Conservation (phyloP, 2,113 vertebrate genomes). For the Vireo altiloquus region DNA sequence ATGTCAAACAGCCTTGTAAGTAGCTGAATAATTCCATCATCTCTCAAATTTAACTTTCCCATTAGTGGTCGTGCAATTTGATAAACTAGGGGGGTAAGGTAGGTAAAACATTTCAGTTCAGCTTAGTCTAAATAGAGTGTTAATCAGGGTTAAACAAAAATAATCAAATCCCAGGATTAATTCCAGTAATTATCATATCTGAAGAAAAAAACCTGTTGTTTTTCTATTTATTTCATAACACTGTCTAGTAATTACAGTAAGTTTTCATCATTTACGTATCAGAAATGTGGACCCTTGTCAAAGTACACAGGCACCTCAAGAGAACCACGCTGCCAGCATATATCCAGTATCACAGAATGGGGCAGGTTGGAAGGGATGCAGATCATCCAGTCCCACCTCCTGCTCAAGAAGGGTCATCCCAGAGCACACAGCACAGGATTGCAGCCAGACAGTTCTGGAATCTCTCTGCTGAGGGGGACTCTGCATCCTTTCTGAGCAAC, state of each 20-base stretch:
- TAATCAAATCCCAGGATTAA: neutral
- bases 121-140: neutral
- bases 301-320: neutral
- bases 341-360: neutral
- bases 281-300: neutral
- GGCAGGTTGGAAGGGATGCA: neutral
- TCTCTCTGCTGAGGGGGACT: neutral
- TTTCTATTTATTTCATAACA: neutral
- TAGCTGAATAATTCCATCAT: neutral
- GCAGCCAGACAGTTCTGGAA: neutral
- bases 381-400: neutral
- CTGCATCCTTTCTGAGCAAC: no score
- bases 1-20: neutral
- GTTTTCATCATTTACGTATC: neutral
- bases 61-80: neutral
- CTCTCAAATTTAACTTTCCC: neutral
- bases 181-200: neutral
- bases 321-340: neutral
- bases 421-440: neutral
- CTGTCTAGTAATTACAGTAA: neutral
- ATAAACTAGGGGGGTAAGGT: neutral
- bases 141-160: neutral
- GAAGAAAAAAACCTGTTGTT: neutral
- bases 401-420: neutral
- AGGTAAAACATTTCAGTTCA: neutral